Evolutionary conservation across 2,888 invertebrate species (phyloP).

Genomic region (Nomada flava): DNA sequence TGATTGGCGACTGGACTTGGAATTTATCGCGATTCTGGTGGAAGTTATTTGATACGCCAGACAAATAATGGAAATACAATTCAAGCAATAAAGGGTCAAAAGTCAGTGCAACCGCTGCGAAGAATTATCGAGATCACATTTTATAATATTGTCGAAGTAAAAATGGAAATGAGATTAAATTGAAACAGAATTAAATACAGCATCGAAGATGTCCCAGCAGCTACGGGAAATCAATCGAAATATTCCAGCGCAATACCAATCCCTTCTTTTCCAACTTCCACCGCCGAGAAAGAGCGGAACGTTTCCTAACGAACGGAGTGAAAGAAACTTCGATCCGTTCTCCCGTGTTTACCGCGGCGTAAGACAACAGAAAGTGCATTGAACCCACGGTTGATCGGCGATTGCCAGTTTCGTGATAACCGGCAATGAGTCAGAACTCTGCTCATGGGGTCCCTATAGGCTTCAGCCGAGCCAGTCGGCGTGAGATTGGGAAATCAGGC

Average conservation of each 20-base stretch:
- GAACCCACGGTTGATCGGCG: slow-evolving; percentile 30
- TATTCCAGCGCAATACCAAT: not conserved
- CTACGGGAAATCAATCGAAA: no score
- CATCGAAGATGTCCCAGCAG: no score
- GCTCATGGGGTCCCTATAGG: slow-evolving; percentile 28
- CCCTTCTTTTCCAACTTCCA: not conserved
- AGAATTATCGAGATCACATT: no score
- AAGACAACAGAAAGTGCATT: slow-evolving; percentile 53
- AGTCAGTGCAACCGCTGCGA: no score
- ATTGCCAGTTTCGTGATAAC: slow-evolving; percentile 55
- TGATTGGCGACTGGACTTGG: no score
- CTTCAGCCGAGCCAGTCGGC: slow-evolving; percentile 8
- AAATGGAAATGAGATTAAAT: no score
- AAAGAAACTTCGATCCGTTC: slow-evolving; percentile 24
- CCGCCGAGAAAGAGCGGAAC: not conserved
- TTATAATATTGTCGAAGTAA: no score
- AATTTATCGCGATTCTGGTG: no score
- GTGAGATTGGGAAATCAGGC: slow-evolving; percentile 61
- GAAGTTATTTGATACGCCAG: no score
- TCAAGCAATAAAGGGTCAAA: no score
- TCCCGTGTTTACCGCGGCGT: slow-evolving; percentile 37
- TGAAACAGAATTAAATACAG: no score
- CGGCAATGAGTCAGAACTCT: slow-evolving; percentile 45
- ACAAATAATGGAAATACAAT: no score
- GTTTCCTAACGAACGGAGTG: slow-evolving; percentile 38